Evolutionary conservation across 1,140 invertebrate genomes (phyloP).

Genomic region (Zelostemma sp.): DNA sequence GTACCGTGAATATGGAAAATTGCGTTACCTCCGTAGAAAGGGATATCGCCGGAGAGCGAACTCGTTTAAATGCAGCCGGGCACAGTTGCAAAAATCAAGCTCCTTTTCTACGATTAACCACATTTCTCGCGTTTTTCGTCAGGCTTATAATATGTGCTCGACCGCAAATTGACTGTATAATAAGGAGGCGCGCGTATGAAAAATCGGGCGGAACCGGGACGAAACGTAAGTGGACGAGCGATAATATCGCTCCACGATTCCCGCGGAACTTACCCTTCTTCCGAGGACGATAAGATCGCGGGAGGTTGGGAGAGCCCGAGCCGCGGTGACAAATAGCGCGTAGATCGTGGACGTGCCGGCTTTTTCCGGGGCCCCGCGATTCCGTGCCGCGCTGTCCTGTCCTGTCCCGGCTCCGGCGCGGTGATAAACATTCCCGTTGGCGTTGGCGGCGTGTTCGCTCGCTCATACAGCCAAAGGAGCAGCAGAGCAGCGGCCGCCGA

Average conservation of each 20-base stretch:
- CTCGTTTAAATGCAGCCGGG: no score
- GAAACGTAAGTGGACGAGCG: not conserved
- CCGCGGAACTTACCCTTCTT: constrained; percentile 1
- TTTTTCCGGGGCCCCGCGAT: not conserved
- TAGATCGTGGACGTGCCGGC: constrained; percentile 8
- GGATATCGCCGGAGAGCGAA: no score
- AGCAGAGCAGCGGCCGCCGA: no score
- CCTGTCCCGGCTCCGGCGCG: not conserved
- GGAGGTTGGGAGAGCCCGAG: not conserved
- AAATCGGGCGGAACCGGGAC: not conserved
- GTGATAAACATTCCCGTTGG: constrained; percentile 8
- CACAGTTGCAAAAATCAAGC: no score
- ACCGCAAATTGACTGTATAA: no score
- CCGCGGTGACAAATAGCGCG: constrained; percentile 13
- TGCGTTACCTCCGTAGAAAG: not conserved
- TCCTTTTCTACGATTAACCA: no score
- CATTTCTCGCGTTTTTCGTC: no score
- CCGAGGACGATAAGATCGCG: constrained; percentile 8
- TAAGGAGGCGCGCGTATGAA: no score
- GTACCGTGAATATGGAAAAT: not conserved
- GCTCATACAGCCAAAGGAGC: not conserved
- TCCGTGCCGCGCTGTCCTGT: constrained; percentile 7
- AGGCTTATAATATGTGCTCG: no score
- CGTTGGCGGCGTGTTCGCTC: not conserved
- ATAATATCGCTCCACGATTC: constrained; percentile 1